Conservation (phyloP, 2,888 invertebrate genomes). For the Catocala sponsa region DNA sequence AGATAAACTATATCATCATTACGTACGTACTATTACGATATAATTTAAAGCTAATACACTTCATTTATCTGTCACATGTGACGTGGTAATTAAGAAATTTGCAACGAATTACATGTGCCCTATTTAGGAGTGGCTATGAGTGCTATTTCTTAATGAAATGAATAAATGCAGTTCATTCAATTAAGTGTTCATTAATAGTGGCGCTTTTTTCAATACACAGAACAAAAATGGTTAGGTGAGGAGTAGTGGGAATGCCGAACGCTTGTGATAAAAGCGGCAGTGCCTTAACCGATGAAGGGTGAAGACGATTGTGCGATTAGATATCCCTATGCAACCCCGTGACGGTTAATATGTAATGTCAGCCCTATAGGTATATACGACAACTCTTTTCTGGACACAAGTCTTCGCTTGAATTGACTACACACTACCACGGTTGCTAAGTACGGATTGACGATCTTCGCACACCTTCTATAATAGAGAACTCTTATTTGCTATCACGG, state of each 20-base stretch:
- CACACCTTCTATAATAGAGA: no score
- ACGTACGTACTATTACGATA: slow-evolving; percentile 1
- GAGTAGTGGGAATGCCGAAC: background rate
- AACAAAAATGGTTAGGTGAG: background rate
- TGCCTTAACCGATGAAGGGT: no score
- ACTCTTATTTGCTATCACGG: no score
- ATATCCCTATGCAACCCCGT: no score
- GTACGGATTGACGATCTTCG: no score
- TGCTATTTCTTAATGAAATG: slow-evolving; percentile 49
- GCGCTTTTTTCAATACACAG: slow-evolving; percentile 34
- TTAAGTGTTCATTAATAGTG: slow-evolving; percentile 34
- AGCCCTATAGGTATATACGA: no score
- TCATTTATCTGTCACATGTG: slow-evolving; percentile 30
- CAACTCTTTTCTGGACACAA: no score
- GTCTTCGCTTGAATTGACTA: no score
- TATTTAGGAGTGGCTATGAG: slow-evolving; percentile 41
- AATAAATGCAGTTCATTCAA: slow-evolving; percentile 53
- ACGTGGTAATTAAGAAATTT: slow-evolving; percentile 45
- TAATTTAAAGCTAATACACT: slow-evolving; percentile 26
- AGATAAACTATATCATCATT: background rate
- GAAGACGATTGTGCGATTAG: no score
- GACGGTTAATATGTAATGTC: no score
- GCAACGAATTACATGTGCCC: slow-evolving; percentile 28
- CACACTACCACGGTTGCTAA: no score
- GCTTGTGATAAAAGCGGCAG: no score